Evolutionary conservation across 2,113 vertebrate species (phyloP).

Genomic region (Nothocercus julius): DNA sequence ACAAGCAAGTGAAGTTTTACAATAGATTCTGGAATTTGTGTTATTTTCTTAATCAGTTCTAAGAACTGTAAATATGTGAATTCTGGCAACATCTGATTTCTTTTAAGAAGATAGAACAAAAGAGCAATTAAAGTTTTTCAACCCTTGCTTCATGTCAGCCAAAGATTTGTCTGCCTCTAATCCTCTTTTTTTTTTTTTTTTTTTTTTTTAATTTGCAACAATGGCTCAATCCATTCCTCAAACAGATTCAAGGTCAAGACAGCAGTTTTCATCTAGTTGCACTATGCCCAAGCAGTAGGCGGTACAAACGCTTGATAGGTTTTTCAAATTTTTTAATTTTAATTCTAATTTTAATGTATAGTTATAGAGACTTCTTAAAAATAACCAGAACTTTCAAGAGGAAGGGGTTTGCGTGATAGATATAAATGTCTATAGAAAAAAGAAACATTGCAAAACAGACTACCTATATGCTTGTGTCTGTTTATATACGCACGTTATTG

Average conservation of each 20-base stretch:
- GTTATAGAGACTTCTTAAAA: neutral
- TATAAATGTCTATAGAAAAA: neutral
- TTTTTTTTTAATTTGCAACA: neutral
- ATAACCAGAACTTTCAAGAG: neutral
- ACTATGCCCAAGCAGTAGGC: neutral
- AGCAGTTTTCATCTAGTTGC: neutral
- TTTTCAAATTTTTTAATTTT: neutral
- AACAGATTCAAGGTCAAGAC: neutral
- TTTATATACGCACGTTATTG: neutral
- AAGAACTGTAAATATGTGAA: neutral
- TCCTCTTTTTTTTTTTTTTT: neutral
- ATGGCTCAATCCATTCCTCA: neutral
- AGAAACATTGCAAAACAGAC: neutral
- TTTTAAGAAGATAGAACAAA: neutral
- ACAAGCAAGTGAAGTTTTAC: neutral
- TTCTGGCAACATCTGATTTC: neutral
- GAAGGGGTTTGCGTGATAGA: neutral
- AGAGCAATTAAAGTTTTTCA: neutral
- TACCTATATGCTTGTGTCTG: rapidly evolving
- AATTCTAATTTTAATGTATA: neutral
- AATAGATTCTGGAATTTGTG: neutral
- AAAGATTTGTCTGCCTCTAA: neutral
- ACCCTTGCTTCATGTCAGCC: neutral
- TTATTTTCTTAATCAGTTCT: neutral
- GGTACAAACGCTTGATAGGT: neutral